Percentiles rank a stretch among this genome's conserved stretches.
Conservation (phyloP, 2,113 vertebrate genomes). For the Mormyrus lacerda region DNA sequence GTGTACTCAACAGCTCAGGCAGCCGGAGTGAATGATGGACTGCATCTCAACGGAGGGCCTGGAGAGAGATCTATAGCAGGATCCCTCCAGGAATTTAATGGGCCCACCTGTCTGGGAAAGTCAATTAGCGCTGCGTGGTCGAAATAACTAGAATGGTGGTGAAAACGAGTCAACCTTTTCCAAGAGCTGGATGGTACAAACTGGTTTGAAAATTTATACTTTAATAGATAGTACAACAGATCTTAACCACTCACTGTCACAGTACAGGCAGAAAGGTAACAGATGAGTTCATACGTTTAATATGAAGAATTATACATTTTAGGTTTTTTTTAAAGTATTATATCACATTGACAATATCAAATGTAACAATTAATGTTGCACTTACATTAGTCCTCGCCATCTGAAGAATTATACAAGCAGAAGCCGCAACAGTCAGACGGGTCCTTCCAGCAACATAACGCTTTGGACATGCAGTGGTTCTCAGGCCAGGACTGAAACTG, state of each 20-base stretch:
- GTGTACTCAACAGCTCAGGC: conserved; percentile 2
- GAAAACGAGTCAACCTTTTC: not conserved
- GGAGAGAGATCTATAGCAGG: not conserved
- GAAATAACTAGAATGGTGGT: not conserved
- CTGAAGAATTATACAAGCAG: not conserved
- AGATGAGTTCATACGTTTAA: not conserved
- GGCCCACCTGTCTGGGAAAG: not conserved
- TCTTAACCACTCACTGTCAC: not conserved
- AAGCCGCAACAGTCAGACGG: not conserved
- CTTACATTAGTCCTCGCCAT: not conserved
- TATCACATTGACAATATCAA: not conserved
- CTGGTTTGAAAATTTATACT: not conserved
- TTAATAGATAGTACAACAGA: not conserved
- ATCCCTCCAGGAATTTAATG: not conserved
- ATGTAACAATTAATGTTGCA: not conserved
- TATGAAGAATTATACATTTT: not conserved
- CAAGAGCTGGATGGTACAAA: not conserved
- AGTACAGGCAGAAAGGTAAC: not conserved
- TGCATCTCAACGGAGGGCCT: not conserved
- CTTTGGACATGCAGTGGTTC: not conserved
- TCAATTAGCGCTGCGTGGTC: not conserved
- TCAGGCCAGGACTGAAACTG: not conserved
- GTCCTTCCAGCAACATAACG: not conserved
- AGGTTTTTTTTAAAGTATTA: not conserved
- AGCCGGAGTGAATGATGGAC: not conserved